Base-by-base conservation (phyloP, 30 jellyfish, hydroid and myxozoan genomes). In the Aurelia coerulea region DNA sequence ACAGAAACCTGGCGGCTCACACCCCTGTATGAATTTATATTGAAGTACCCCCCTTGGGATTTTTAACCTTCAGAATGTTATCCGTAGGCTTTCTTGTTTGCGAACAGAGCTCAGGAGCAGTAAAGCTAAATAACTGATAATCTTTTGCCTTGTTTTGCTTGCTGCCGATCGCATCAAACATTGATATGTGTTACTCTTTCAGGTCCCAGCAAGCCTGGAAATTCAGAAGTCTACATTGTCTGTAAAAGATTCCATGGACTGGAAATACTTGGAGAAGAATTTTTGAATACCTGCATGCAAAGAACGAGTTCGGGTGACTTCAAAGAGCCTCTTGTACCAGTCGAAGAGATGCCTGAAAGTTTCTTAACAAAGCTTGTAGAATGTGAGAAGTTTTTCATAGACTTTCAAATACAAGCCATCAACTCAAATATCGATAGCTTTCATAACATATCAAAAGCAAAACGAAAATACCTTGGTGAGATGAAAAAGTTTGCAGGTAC, bases 121-220 rank as follows among this genome's bases (percentile, higher is more conserved):
- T 9, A 46, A 9, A 46, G 15, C 56, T 4, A 46, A 7, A 46
- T 46, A 46, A 1, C 56, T 6, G 56, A 46, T 46, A 2, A 46
- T 9, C 56, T 6, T 46, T 46, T 46, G 6, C 51, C 8, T 39
- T 39, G 49, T 13, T 46, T 46, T 46, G 56, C 2, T 46, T 46
- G 1, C 15, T 46, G 56, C 8, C 11, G 14, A 46, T 14, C 8
- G 56, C 15, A 39, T 9, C 56, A 6, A 46, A 46, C 5, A 1
- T 37, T 37, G 5, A 37, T 5, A 37, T 37, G 5, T 46, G 56
- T 4, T 46, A 46, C 13, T 46, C 64, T 73, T 68, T 31, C 84
- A 78, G 99, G 99, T 11, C 99, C 99, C 50, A 95, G 99, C 79
- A 95, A 95, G 80, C 94, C 99, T n/a, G 97, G 99, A 18, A 95